phyloP scores from a whole-genome alignment of 2,888 invertebrate species.

The Neocrepidodera transversa region DNA sequence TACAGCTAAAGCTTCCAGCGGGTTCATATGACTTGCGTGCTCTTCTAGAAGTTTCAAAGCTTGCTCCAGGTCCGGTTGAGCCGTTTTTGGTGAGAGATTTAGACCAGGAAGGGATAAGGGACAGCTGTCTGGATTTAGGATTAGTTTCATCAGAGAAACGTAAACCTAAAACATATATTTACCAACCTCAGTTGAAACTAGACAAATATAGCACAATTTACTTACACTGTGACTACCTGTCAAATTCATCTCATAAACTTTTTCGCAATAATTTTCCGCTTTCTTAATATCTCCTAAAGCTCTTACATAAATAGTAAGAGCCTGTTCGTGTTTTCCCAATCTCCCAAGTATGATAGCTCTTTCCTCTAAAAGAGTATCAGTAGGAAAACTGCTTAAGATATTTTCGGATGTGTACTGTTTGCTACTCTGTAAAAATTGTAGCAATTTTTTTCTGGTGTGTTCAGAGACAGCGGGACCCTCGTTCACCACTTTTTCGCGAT shows the following conservation, averaged over 20 bases:
- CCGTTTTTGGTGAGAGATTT: conserved; percentile 66
- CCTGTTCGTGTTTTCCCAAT: conserved; percentile 90
- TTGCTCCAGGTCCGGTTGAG: conserved; percentile 77
- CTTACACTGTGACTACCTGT: conserved; percentile 48
- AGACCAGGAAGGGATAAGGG: conserved; percentile 51
- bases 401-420: conserved; percentile 84
- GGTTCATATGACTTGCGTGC: conserved; percentile 85
- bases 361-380: conserved; percentile 87
- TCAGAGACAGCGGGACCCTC: conserved; percentile 63
- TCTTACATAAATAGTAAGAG: conserved; percentile 89
- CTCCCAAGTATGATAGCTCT: conserved; percentile 93
- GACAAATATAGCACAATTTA: no score
- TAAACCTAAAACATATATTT: conserved; percentile 51
- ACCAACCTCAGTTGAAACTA: no score
- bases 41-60: conserved; percentile 83
- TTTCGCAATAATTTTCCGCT: conserved; percentile 86
- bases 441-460: conserved; percentile 68
- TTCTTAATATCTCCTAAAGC: conserved; percentile 82
- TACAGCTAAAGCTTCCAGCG: conserved; percentile 78
- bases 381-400: conserved; percentile 85
- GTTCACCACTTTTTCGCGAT: conserved; percentile 73
- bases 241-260: conserved; percentile 64
- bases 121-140: conserved; percentile 55
- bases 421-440: conserved; percentile 83
- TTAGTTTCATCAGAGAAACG: conserved; percentile 56